Conservation (phyloP, 2,113 vertebrate genomes). For the Apodemus sylvaticus region DNA sequence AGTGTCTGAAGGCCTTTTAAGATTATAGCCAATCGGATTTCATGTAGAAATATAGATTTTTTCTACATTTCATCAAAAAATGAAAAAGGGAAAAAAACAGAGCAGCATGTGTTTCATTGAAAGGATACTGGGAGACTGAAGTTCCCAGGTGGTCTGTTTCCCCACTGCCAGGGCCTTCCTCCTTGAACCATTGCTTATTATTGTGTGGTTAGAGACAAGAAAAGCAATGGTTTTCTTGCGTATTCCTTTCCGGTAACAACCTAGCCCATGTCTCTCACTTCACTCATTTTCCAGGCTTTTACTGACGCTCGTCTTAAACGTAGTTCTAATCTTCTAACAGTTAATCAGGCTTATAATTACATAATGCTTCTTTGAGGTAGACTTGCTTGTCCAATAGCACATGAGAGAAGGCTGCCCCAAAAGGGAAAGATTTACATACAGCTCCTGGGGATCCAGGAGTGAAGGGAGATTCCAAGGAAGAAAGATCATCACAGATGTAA, state of each 20-base stretch:
- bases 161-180: background rate
- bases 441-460: background rate
- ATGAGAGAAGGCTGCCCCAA: background rate
- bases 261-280: background rate
- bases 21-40: background rate
- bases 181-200: conserved; percentile 24
- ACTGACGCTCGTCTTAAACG: background rate
- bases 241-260: background rate
- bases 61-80: background rate
- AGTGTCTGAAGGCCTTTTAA: background rate
- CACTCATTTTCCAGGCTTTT: background rate
- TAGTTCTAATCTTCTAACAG: background rate
- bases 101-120: background rate
- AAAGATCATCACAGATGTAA: conserved; percentile 1
- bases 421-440: conserved; percentile 13
- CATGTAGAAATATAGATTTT: conserved; percentile 21
- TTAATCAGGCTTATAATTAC: background rate
- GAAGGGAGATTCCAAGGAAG: conserved; percentile 13
- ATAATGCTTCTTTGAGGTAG: background rate
- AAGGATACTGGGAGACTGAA: background rate
- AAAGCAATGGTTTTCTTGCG: background rate
- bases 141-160: background rate
- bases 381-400: background rate
- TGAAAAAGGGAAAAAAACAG: background rate
- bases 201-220: background rate